These are phyloP conservation scores for Avahi laniger DNA, from an alignment of 2,797 vertebrate species.

Conservation along the genomic window DNA sequence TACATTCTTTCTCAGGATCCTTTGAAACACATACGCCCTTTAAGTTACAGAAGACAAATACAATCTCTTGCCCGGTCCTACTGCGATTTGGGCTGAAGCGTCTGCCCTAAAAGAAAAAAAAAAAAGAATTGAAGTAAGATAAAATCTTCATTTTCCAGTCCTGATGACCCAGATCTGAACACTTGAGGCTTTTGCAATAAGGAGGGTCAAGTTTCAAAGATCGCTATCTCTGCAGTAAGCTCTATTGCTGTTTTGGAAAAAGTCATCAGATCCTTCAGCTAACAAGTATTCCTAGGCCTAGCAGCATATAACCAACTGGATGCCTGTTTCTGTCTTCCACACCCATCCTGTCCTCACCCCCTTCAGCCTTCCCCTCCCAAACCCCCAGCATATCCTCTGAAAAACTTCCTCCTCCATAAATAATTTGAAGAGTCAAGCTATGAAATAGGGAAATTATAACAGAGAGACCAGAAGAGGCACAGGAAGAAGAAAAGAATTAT, in stretches of 20 bases:
- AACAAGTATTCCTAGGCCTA: background rate
- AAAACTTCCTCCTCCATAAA: background rate
- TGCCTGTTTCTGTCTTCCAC: background rate
- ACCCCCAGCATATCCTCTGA: background rate
- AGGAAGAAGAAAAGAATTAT: background rate
- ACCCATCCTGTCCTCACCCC: background rate
- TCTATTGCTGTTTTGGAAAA: slow-evolving; percentile 64
- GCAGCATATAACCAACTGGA: background rate
- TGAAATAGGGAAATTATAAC: background rate
- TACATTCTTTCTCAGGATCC: background rate
- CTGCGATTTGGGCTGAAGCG: background rate
- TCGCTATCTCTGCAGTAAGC: slow-evolving; percentile 31
- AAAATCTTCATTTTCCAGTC: slow-evolving; percentile 62
- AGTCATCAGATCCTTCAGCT: slow-evolving; percentile 29
- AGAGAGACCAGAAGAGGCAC: background rate
- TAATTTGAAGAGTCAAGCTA: background rate
- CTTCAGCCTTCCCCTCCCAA: background rate
- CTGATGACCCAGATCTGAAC: slow-evolving; percentile 62
- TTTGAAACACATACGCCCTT: slow-evolving; percentile 7
- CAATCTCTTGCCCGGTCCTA: background rate
- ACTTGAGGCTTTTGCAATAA: slow-evolving; percentile 65
- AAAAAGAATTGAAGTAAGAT: background rate
- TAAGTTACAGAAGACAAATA: background rate
- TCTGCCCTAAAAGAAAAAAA: slow-evolving; percentile 15
- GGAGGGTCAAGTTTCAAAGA: slow-evolving; percentile 71